These are phyloP conservation scores for Azorinus chamasolen DNA, from an alignment of 2,888 invertebrate genomes.

Conservation along the genomic window DNA sequence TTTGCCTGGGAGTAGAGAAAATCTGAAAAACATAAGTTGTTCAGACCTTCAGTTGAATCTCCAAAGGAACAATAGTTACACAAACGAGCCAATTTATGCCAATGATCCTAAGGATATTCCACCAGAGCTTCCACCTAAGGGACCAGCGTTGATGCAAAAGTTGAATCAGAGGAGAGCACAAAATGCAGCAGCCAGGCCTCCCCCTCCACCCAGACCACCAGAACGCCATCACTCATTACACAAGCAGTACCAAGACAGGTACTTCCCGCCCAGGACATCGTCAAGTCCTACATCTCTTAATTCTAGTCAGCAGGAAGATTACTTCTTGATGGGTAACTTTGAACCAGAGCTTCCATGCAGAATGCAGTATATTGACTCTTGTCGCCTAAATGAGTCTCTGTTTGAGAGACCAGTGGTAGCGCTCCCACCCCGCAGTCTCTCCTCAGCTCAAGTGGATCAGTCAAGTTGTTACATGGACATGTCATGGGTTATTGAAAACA, in stretches of 20 bases:
- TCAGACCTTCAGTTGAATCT: conserved; percentile 51
- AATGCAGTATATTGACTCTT: conserved; percentile 55
- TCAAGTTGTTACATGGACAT: conserved; percentile 76
- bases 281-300: conserved; percentile 23
- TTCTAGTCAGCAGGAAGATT: conserved; percentile 60
- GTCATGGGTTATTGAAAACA: conserved; percentile 68
- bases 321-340: conserved; percentile 67
- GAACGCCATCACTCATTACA: conserved; percentile 25
- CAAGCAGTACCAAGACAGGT: conserved; percentile 30
- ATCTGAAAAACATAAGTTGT: conserved; percentile 49
- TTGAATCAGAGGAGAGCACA: conserved; percentile 40
- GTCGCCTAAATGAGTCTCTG: conserved; percentile 57
- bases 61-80: conserved; percentile 16
- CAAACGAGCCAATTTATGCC: conserved; percentile 75
- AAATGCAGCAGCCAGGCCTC: conserved; percentile 45
- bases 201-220: conserved; percentile 56
- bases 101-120: conserved; percentile 73
- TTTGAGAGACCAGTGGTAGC: conserved; percentile 59
- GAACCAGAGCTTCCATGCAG: conserved; percentile 53
- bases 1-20: conserved; percentile 60
- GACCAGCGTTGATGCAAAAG: conserved; percentile 74
- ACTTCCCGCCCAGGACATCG: conserved; percentile 33
- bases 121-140: conserved; percentile 81
- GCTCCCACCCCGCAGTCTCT: conserved; percentile 52
- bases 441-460: conserved; percentile 27